phyloP scores from a whole-genome alignment of 2,113 vertebrate species.

The Saimiri boliviensis region DNA sequence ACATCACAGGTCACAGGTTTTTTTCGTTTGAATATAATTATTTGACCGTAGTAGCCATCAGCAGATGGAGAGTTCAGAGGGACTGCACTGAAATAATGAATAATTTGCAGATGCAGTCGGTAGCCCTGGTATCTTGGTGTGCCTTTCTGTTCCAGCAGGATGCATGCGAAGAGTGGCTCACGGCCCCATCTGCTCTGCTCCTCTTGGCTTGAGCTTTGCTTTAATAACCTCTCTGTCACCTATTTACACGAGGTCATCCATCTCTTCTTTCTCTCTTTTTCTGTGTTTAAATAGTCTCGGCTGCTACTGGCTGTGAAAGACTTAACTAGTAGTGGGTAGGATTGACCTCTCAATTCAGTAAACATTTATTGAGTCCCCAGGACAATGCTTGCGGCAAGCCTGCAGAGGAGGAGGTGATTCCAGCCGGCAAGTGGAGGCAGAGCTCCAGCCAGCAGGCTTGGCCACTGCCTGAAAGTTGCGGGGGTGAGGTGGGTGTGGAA shows the following conservation, averaged over 20 bases:
- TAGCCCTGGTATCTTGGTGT: background rate
- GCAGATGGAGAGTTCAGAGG: slow-evolving; percentile 62
- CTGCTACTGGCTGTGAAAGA: background rate
- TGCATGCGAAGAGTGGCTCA: background rate
- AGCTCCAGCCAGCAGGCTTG: background rate
- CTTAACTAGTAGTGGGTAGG: background rate
- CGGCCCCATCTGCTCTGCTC: slow-evolving; percentile 4
- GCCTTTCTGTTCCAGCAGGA: background rate
- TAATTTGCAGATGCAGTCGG: slow-evolving; percentile 27
- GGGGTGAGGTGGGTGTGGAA: background rate
- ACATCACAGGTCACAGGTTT: slow-evolving; percentile 52
- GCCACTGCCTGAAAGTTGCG: background rate
- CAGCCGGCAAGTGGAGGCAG: background rate
- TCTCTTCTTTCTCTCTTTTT: background rate
- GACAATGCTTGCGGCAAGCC: background rate
- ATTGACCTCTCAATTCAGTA: background rate
- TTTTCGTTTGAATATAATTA: slow-evolving; percentile 43
- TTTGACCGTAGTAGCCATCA: slow-evolving; percentile 25
- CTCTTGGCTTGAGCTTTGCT: background rate
- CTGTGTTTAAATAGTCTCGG: background rate
- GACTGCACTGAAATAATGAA: background rate
- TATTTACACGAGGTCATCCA: background rate
- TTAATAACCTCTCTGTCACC: slow-evolving; percentile 43
- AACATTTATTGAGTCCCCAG: background rate
- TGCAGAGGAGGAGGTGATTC: background rate